Percentiles rank a stretch among this genome's conserved stretches.
Conservation (phyloP, 2,797 vertebrate genomes). For the Nasua narica region DNA sequence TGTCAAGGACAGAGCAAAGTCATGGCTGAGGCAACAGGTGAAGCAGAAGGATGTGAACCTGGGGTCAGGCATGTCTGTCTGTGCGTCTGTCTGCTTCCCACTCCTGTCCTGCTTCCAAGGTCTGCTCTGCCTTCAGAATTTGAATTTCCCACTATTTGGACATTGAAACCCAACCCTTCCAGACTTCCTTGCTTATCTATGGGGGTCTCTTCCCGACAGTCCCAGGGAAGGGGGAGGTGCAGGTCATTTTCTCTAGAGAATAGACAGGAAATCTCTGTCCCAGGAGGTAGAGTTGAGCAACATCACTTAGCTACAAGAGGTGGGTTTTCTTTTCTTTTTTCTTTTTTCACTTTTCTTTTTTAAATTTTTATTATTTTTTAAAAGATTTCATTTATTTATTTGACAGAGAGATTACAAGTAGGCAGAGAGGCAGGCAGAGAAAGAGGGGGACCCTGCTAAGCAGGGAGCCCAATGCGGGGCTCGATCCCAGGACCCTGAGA, state of each 20-base stretch:
- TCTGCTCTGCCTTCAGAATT: background rate
- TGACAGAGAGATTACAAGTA: too few species aligned
- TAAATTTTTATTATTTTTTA: too few species aligned
- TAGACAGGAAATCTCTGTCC: background rate
- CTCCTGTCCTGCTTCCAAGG: background rate
- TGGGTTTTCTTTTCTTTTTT: too few species aligned
- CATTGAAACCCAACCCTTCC: accelerated
- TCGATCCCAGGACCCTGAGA: too few species aligned
- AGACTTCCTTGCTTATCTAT: accelerated
- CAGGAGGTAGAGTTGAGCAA: background rate
- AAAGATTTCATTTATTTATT: too few species aligned
- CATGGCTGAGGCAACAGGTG: background rate
- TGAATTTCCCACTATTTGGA: background rate
- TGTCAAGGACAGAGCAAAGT: background rate
- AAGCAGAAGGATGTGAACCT: background rate
- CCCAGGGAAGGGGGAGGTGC: accelerated
- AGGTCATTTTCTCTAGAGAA: background rate
- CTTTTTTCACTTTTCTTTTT: too few species aligned
- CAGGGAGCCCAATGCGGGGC: too few species aligned
- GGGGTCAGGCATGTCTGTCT: background rate
- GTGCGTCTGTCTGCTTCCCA: background rate
- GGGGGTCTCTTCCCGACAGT: background rate
- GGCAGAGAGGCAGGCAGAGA: too few species aligned
- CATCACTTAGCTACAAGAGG: background rate
- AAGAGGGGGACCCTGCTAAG: too few species aligned